Evolutionary conservation across 1,140 invertebrate species (phyloP).

Genomic region (Sesamia nonagrioides): DNA sequence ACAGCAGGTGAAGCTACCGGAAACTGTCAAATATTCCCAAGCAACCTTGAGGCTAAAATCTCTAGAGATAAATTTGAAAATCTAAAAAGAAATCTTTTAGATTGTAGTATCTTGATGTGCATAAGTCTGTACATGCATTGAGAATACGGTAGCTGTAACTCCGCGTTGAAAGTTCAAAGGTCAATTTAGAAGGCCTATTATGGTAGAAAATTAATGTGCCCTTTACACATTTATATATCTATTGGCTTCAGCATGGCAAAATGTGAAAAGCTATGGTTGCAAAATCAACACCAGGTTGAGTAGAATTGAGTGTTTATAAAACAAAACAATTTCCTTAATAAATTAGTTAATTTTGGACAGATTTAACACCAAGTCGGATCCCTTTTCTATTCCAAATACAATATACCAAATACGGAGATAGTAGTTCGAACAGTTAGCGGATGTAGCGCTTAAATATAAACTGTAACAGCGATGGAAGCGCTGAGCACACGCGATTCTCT

Average conservation of each 20-base stretch:
- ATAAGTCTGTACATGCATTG: no score
- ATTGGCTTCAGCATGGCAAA: no score
- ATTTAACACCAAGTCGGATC: constrained; percentile 26
- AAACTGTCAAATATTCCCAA: no score
- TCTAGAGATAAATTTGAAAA: no score
- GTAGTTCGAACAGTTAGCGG: constrained; percentile 16
- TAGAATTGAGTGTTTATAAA: neutral
- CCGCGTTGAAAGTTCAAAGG: neutral
- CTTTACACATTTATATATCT: no score
- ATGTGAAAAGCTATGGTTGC: neutral
- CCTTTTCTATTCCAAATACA: constrained; percentile 13
- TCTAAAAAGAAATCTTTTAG: no score
- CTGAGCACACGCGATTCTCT: constrained; percentile 37
- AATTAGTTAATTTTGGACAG: constrained; percentile 18
- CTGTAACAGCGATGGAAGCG: constrained; percentile 16
- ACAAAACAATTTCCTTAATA: constrained; percentile 26
- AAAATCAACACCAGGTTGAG: neutral
- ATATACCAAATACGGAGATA: constrained; percentile 22
- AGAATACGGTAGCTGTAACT: no score
- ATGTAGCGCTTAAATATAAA: constrained; percentile 32
- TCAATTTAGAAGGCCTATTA: neutral
- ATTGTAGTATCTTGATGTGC: no score
- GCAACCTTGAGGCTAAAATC: no score
- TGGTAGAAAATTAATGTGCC: no score
- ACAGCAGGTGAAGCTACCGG: no score